Base-by-base conservation (phyloP, 2,888 invertebrate genomes). In the Apoda limacodes region DNA sequence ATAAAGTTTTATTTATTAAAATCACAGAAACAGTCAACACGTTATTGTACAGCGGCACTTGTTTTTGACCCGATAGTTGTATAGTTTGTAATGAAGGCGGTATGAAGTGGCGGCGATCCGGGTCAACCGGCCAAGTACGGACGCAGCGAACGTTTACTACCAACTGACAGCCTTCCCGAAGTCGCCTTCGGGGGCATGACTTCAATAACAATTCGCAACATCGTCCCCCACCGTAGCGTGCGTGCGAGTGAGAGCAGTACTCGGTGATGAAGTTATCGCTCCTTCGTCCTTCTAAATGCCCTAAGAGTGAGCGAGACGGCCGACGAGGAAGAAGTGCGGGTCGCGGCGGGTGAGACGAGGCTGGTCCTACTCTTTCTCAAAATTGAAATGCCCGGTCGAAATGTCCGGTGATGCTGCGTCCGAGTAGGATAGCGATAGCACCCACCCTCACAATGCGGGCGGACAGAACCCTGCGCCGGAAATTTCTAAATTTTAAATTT, bases 311-410 rank as follows among this genome's bases (percentile, higher is more conserved):
- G 67, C 59, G 70, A 68, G 74, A 78, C 50, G 52, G 61, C 35
- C 35, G 52, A 41, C 41, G 61, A 61, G 55, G 55, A 48, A 46
- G 52, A 67, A 63, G 55, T 52, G 49, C 43, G 52, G 40, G 46
- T 44, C 42, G 61, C 43, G 53, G 60, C 46, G 67, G 56, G 69
- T 58, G 60, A 60, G 60, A 48, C 59, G 68, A 52, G 63, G 62
- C 58, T 67, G 71, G 71, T 76, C 74, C 76, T 76, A 74, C 80
- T 78, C 78, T 82, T 80, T 80, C 81, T 82, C 80, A 78, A 80
- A 82, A 82, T 82, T 82, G 80, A 81, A 82, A 81, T 80, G 81
- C 80, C 80, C 80, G 81, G 80, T 78, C 81, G 80, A 80, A 81
- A 76, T 82, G 81, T 80, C 81, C 81, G 75, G 81, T 71, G 78